These are phyloP conservation scores for Agrotis puta DNA, from an alignment of 2,888 invertebrate species.

Conservation along the genomic window DNA sequence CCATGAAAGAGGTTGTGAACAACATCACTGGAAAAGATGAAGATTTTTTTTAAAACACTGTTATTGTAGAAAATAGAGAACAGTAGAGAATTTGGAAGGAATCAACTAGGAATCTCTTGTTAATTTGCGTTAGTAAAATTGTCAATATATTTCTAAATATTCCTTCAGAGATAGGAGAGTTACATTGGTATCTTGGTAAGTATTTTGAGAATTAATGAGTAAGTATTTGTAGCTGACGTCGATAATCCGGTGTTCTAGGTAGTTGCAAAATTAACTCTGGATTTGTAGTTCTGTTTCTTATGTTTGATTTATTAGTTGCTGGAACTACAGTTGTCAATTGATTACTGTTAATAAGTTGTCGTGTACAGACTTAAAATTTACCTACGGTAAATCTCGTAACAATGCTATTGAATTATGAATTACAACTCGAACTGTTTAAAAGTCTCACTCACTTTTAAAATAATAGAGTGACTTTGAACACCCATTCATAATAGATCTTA, in stretches of 20 bases:
- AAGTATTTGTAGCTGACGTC: background rate
- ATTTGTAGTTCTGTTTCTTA: background rate
- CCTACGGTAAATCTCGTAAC: background rate
- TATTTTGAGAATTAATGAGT: too few relatives aligned
- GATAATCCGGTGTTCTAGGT: too few relatives aligned
- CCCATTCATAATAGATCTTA: background rate
- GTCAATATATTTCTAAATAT: background rate
- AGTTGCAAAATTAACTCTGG: background rate
- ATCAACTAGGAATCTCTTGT: background rate
- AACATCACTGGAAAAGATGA: slow-evolving; percentile 81
- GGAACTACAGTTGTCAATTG: too few relatives aligned
- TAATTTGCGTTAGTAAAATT: background rate
- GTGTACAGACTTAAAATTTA: background rate
- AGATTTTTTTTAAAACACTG: background rate
- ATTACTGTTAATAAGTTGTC: background rate
- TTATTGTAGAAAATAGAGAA: background rate
- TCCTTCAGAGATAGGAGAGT: background rate
- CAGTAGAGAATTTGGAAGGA: background rate
- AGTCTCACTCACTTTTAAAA: background rate
- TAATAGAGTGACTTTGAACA: background rate
- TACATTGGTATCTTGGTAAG: too few relatives aligned
- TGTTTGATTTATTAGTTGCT: too few relatives aligned
- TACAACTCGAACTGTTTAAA: background rate
- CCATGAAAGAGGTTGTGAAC: slow-evolving; percentile 83
- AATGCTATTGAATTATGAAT: background rate